Evolutionary conservation across 2,113 vertebrate genomes (phyloP).

Genomic region (Colius striatus): DNA sequence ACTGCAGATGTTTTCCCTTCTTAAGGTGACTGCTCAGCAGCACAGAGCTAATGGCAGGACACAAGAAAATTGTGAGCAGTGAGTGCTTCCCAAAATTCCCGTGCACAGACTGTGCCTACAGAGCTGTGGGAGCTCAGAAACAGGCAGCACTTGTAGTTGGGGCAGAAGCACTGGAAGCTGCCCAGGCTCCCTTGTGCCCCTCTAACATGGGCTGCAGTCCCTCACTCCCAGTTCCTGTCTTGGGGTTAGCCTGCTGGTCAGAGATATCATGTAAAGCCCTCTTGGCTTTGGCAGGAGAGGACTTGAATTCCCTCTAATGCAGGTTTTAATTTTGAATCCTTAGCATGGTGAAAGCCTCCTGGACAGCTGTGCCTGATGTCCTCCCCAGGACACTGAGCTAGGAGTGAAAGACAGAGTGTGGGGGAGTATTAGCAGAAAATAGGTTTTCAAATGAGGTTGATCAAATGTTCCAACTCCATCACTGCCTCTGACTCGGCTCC

Average conservation of each 20-base stretch:
- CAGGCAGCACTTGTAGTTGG: background rate
- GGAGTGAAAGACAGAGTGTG: background rate
- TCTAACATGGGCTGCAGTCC: background rate
- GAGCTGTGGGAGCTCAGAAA: background rate
- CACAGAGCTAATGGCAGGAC: background rate
- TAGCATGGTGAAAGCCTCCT: background rate
- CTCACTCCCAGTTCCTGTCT: background rate
- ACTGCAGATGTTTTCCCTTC: constrained; percentile 10
- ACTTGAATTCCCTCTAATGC: background rate
- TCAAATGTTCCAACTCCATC: background rate
- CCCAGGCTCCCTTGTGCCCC: background rate
- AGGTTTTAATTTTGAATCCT: background rate
- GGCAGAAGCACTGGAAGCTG: background rate
- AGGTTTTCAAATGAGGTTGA: background rate
- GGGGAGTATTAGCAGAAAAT: background rate
- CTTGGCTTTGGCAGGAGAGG: background rate
- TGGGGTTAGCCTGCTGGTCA: background rate
- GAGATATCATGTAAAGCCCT: background rate
- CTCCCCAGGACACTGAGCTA: background rate
- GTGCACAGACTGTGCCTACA: rapidly evolving
- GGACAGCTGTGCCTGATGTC: background rate
- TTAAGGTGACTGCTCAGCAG: background rate
- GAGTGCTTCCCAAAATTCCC: background rate
- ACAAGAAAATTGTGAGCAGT: background rate
- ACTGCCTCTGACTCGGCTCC: rapidly evolving